A percentile compares a stretch with the other conserved stretches of the same genome.
Conservation (phyloP, 2,797 vertebrate genomes). For the Pseudochirops corinnae region DNA sequence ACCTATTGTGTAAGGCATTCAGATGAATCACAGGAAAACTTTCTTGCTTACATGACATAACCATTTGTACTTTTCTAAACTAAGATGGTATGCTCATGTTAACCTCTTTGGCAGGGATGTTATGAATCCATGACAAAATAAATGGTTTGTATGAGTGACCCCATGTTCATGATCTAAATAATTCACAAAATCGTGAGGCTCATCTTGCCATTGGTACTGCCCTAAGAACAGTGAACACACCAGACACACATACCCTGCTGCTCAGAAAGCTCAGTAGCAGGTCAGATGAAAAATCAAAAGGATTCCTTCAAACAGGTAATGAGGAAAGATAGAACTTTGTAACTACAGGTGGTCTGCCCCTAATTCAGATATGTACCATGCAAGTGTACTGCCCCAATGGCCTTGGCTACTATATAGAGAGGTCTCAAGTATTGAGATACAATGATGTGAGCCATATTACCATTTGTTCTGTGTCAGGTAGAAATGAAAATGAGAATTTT, state of each 20-base stretch:
- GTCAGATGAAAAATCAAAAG: neutral
- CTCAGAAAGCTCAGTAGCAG: neutral
- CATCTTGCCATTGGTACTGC: neutral
- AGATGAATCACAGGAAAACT: neutral
- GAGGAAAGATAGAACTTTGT: neutral
- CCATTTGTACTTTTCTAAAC: neutral
- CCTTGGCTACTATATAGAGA: neutral
- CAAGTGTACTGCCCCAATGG: neutral
- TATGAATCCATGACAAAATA: neutral
- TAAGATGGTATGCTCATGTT: slow-evolving; percentile 32
- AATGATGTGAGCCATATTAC: no score
- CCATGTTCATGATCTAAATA: neutral
- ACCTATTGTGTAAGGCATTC: slow-evolving; percentile 15
- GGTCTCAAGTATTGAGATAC: neutral
- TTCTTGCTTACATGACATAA: slow-evolving; percentile 15
- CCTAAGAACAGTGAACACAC: neutral
- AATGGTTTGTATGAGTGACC: neutral
- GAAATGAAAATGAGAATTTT: neutral
- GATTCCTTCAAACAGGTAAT: neutral
- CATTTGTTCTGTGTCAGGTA: slow-evolving; percentile 7
- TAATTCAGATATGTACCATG: neutral
- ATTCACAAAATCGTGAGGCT: neutral
- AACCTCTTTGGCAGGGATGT: slow-evolving; percentile 22
- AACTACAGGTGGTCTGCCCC: neutral
- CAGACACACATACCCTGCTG: neutral